These are phyloP conservation scores for Acipenser transmontanus DNA, from an alignment of 2,797 vertebrate genomes.

Conservation along the genomic window DNA sequence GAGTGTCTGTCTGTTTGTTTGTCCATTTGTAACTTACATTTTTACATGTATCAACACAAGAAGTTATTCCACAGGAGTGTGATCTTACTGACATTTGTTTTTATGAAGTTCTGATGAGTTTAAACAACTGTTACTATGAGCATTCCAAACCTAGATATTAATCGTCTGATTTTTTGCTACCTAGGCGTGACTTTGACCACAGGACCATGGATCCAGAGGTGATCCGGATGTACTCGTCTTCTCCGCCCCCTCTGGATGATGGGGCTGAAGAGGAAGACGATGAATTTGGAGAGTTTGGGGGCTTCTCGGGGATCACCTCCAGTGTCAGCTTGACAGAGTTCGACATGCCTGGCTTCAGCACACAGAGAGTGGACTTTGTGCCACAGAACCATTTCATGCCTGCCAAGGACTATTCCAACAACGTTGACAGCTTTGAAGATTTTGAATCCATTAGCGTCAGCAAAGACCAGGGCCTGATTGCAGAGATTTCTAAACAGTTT, in stretches of 20 bases:
- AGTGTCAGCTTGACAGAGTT: slow-evolving; percentile 62
- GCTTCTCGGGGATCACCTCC: slow-evolving; percentile 64
- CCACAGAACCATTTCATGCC: slow-evolving; percentile 60
- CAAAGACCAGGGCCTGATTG: slow-evolving; percentile 43
- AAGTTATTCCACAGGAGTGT: too few relatives aligned
- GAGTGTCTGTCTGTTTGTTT: too few relatives aligned
- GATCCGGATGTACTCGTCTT: slow-evolving; percentile 77
- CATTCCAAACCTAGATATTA: background rate
- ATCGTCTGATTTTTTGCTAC: slow-evolving; percentile 8
- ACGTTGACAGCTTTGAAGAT: slow-evolving; percentile 56
- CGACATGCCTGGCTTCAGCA: slow-evolving; percentile 47
- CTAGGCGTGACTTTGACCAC: slow-evolving; percentile 57
- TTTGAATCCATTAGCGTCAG: slow-evolving; percentile 55
- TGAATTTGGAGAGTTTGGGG: slow-evolving; percentile 81
- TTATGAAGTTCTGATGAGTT: background rate
- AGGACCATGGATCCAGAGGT: slow-evolving; percentile 82
- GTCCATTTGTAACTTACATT: too few relatives aligned
- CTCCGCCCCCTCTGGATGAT: slow-evolving; percentile 79
- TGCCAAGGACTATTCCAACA: slow-evolving; percentile 55
- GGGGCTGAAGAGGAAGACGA: slow-evolving; percentile 78
- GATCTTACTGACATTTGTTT: background rate
- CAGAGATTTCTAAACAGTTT: slow-evolving; percentile 44
- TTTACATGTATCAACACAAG: too few relatives aligned
- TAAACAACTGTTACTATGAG: background rate
- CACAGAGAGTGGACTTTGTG: slow-evolving; percentile 64